Evolutionary conservation across 1,140 invertebrate species (phyloP).

Genomic region (Drosophila trapezifrons): DNA sequence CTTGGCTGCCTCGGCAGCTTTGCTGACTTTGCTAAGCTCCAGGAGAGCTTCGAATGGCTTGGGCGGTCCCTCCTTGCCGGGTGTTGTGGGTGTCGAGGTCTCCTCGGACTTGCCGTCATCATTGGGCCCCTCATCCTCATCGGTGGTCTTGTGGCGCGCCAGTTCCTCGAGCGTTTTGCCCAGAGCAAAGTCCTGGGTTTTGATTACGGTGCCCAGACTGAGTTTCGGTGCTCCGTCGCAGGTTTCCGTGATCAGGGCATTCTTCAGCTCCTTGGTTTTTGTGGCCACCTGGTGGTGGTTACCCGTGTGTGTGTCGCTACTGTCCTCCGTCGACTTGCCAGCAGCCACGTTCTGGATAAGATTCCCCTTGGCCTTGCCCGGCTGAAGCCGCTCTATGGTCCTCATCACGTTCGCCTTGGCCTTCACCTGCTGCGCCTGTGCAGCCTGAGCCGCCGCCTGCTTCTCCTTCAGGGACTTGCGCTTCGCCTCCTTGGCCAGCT

Average conservation of each 20-base stretch:
- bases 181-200: conserved; percentile 87
- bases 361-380: conserved; percentile 93
- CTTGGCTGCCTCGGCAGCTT: conserved; percentile 29
- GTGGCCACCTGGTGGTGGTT: conserved; percentile 72
- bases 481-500: conserved; percentile 81
- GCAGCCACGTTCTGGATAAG: conserved; percentile 87
- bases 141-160: conserved; percentile 81
- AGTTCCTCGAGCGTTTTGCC: conserved; percentile 86
- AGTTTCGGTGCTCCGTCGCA: conserved; percentile 90
- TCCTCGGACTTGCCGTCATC: conserved; percentile 49
- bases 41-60: conserved; percentile 66
- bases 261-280: conserved; percentile 86
- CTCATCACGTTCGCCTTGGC: conserved; percentile 90
- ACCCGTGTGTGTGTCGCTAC: conserved; percentile 50
- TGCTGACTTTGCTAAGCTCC: conserved; percentile 53
- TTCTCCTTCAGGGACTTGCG: conserved; percentile 80
- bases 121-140: conserved; percentile 60
- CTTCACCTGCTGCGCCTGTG: conserved; percentile 73
- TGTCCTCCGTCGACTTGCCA: conserved; percentile 51
- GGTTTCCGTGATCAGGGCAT: conserved; percentile 85
- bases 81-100: conserved; percentile 19
- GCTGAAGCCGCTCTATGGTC: conserved; percentile 92
- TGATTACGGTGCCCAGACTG: conserved; percentile 91
- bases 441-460: conserved; percentile 49
- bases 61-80: conserved; percentile 42